A percentile compares a stretch with the other conserved stretches of the same genome.
Evolutionary conservation across 1,140 invertebrate genomes (phyloP).

Genomic region (Hirudo medicinalis): DNA sequence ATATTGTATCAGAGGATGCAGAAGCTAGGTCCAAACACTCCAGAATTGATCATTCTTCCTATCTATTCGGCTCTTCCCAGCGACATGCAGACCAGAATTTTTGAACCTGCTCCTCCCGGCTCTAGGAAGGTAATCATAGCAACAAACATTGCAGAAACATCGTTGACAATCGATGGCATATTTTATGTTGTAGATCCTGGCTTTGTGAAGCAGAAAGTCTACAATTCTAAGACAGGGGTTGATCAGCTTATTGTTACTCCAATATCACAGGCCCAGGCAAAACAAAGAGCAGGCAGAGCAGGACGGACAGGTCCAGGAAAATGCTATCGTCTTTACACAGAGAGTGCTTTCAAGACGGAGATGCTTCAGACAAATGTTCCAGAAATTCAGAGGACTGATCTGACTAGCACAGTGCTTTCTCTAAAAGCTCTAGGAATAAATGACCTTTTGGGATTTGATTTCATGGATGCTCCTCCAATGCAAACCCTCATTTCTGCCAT

Average conservation of each 20-base stretch:
- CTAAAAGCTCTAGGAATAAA: constrained; percentile 99
- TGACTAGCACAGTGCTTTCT: constrained; percentile 85
- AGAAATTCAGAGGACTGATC: constrained; percentile 94
- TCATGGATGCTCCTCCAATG: constrained; percentile 98
- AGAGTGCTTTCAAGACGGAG: constrained; percentile 92
- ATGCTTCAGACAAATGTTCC: constrained; percentile 98
- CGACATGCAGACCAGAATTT: constrained; percentile 99
- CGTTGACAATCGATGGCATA: constrained; percentile 95
- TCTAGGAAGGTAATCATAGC: constrained; percentile 96
- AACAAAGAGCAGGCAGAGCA: constrained; percentile 87
- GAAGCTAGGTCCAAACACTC: constrained; percentile 85
- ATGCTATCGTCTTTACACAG: constrained; percentile 93
- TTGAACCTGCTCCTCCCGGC: constrained; percentile 93
- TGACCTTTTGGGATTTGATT: constrained; percentile 97
- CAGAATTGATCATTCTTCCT: constrained; percentile 90
- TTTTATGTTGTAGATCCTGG: constrained; percentile 99
- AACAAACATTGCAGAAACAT: constrained; percentile 98
- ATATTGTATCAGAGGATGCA: constrained; percentile 97
- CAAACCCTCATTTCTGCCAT: constrained; percentile 83
- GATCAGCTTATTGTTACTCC: constrained; percentile 96
- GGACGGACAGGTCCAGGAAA: constrained; percentile 95
- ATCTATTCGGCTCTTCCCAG: constrained; percentile 95
- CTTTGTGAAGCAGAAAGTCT: constrained; percentile 99
- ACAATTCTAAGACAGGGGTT: constrained; percentile 99
- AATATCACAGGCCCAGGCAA: constrained; percentile 92